Percentiles rank a stretch among this genome's conserved stretches.
These are phyloP conservation scores for Torymus tubicola DNA, from an alignment of 2,888 invertebrate genomes.

Conservation along the genomic window DNA sequence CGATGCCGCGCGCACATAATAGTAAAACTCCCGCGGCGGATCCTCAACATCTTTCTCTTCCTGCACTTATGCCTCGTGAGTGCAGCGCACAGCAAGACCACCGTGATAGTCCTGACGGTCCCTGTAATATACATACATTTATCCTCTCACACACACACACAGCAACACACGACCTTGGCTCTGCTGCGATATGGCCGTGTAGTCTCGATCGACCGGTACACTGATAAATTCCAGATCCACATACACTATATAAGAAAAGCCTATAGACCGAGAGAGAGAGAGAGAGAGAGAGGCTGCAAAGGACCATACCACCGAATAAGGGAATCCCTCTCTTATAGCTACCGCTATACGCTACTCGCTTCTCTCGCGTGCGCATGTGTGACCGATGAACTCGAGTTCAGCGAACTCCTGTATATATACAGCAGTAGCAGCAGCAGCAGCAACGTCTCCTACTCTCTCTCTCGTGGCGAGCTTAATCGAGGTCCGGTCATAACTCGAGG, in stretches of 20 bases:
- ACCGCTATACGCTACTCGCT: too few species aligned
- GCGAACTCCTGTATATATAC: constrained; percentile 62
- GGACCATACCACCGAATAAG: constrained; percentile 73
- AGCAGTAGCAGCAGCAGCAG: too few species aligned
- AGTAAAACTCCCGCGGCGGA: background rate
- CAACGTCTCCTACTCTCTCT: too few species aligned
- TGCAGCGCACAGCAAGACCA: background rate
- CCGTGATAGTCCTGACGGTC: background rate
- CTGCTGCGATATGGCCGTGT: too few species aligned
- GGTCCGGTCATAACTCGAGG: too few species aligned
- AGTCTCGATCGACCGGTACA: too few species aligned
- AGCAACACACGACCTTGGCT: background rate
- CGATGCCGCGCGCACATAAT: too few species aligned
- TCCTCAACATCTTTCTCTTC: background rate
- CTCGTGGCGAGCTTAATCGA: too few species aligned
- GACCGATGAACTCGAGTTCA: constrained; percentile 72
- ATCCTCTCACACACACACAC: background rate
- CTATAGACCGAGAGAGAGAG: constrained; percentile 9
- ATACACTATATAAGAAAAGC: too few species aligned
- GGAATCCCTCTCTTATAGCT: constrained; percentile 63
- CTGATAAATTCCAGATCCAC: too few species aligned
- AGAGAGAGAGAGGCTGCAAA: constrained; percentile 59
- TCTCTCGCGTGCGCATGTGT: constrained; percentile 45
- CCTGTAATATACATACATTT: background rate
- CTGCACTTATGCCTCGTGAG: background rate